phyloP scores from a whole-genome alignment of 2,888 invertebrate genomes.

The Lasioglossum zephyrum region DNA sequence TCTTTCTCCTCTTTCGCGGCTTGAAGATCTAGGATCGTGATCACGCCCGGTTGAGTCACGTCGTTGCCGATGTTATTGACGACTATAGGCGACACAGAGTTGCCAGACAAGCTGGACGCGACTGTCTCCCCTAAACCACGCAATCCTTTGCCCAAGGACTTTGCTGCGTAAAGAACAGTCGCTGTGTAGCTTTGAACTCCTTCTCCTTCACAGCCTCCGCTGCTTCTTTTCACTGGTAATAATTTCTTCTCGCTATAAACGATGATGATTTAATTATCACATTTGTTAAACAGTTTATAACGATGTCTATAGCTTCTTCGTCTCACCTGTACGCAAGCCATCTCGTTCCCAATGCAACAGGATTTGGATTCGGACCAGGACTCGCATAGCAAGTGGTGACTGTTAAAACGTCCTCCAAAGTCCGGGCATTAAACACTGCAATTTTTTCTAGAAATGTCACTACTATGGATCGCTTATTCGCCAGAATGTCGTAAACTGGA shows the following conservation, averaged over 20 bases:
- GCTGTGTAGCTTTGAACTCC: slow-evolving; percentile 96
- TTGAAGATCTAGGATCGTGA: slow-evolving; percentile 94
- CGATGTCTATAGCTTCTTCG: not conserved
- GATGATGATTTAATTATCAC: slow-evolving; percentile 64
- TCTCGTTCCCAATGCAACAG: slow-evolving; percentile 93
- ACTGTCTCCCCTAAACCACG: slow-evolving; percentile 96
- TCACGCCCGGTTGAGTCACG: slow-evolving; percentile 92
- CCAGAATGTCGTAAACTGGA: slow-evolving; percentile 93
- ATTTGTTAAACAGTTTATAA: not conserved
- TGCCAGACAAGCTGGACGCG: slow-evolving; percentile 93
- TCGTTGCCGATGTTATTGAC: slow-evolving; percentile 82
- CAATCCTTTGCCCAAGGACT: slow-evolving; percentile 95
- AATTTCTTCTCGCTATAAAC: slow-evolving; percentile 93
- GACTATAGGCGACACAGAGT: slow-evolving; percentile 75
- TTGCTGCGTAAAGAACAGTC: slow-evolving; percentile 97
- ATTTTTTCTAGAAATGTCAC: slow-evolving; percentile 95
- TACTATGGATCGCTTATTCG: slow-evolving; percentile 95
- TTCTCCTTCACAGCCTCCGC: slow-evolving; percentile 93
- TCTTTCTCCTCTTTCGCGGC: slow-evolving; percentile 88
- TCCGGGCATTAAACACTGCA: slow-evolving; percentile 95
- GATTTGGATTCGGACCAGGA: slow-evolving; percentile 92
- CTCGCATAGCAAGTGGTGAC: slow-evolving; percentile 96
- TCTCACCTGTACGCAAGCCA: slow-evolving; percentile 89
- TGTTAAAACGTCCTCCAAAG: slow-evolving; percentile 93
- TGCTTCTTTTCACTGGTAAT: slow-evolving; percentile 90